Base-by-base conservation (phyloP, 1,140 invertebrate genomes). In the Temnothorax nylanderi region DNA sequence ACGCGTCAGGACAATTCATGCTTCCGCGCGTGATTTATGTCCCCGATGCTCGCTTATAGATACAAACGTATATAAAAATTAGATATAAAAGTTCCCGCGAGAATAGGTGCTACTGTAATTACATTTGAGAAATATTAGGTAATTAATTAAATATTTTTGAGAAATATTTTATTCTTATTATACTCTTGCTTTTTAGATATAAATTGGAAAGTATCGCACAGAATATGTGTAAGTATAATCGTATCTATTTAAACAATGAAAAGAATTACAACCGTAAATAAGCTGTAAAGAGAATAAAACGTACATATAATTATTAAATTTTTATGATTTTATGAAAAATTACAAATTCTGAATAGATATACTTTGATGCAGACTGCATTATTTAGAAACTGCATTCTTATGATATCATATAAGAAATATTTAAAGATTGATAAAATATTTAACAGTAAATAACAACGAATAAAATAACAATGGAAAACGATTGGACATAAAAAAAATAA, bases 1-100 rank as follows among this genome's bases (percentile, higher is more conserved):
- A 60, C 80, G 80, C 80, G 41, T 74, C 80, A 16, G 80, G 69
- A 84, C 80, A 84, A 84, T 84, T 84, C 80, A 84, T 74, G 69
- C 69, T 84, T 75, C 51, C 69, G n/a, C 49, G 21, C 64, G 26
- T 84, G 80, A 84, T 84, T 84, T 84, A 84, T 74, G 44, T 62
- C 26, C 26, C n/a, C 69, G 54, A 74, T 60, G 26, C 26, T 84
- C 41, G 11, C 41, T 74, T 60, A 58, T 84, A 74, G 21, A 75
- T 32, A 26, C 8, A 7, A n/a, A 72, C 13, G 6, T 37, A 34
- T 58, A 81, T 49, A 82, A 69, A 37, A 60, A 13, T 47, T 0
- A 47, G 2, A 26, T 21, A 44, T 64, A 78, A 78, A 51, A 13
- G 7, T 62, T 34, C 8, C 21, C 3, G 21, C 3, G 21, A 60